phyloP scores from a whole-genome alignment of 2,797 vertebrate genomes.

The Crax fasciolata region DNA sequence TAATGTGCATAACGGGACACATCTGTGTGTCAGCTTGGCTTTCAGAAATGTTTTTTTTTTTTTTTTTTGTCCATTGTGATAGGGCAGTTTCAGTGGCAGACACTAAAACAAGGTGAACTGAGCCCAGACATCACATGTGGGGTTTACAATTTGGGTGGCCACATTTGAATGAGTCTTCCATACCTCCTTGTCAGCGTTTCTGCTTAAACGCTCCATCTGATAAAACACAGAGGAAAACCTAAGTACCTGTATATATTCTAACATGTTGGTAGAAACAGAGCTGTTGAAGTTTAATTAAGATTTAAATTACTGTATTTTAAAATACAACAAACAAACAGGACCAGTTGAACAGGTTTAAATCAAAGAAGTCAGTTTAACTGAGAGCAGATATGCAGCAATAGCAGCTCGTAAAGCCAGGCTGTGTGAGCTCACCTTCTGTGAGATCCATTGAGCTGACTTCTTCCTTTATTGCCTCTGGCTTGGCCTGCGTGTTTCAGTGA shows the following conservation, averaged over 20 bases:
- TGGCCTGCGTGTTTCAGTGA: neutral
- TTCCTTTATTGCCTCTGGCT: neutral
- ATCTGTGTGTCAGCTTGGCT: neutral
- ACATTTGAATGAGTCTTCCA: neutral
- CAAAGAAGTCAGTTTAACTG: neutral
- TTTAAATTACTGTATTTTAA: neutral
- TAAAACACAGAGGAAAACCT: neutral
- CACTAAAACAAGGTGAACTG: neutral
- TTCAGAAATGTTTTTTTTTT: neutral
- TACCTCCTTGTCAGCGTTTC: neutral
- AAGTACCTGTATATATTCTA: neutral
- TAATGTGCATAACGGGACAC: neutral
- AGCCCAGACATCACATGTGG: neutral
- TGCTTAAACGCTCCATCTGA: neutral
- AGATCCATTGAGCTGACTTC: neutral
- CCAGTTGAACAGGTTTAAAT: conserved; percentile 51
- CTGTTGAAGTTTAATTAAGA: conserved; percentile 22
- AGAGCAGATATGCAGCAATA: neutral
- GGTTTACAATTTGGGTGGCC: neutral
- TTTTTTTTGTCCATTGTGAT: neutral
- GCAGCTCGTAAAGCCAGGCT: neutral
- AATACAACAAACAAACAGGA: neutral
- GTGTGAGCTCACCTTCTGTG: neutral
- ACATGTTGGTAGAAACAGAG: neutral
- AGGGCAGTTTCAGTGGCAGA: neutral